phyloP scores from a whole-genome alignment of 2,888 invertebrate genomes.

The Electrophaes corylata region DNA sequence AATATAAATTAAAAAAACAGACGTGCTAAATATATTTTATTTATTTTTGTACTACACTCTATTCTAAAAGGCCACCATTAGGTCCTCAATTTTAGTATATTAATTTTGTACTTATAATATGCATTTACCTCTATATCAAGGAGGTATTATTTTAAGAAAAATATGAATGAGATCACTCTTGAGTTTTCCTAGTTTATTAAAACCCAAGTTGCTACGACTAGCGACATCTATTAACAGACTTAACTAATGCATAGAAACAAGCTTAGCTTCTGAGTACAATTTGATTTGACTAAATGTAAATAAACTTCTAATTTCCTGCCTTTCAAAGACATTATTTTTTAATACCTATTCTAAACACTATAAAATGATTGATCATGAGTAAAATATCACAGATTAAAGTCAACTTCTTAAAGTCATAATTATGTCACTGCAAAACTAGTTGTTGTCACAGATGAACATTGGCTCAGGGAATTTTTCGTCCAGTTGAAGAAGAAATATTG shows the following conservation, averaged over 20 bases:
- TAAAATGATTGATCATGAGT: conserved; percentile 22
- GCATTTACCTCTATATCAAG: conserved; percentile 10
- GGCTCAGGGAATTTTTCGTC: conserved; percentile 85
- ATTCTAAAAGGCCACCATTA: conserved; percentile 21
- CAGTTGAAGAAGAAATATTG: conserved; percentile 83
- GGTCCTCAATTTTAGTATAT: conserved; percentile 5
- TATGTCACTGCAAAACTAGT: conserved; percentile 86
- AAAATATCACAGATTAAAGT: conserved; percentile 57
- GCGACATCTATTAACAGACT: conserved; percentile 26
- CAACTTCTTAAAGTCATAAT: conserved; percentile 79
- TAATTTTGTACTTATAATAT: too few species aligned
- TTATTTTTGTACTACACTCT: conserved; percentile 5
- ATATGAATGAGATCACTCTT: conserved; percentile 9
- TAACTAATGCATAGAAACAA: background rate
- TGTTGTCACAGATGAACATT: conserved; percentile 87
- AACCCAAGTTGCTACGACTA: conserved; percentile 15
- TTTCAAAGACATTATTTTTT: conserved; percentile 17
- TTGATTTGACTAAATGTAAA: conserved; percentile 3
- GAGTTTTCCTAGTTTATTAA: background rate
- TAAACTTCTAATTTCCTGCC: conserved; percentile 7
- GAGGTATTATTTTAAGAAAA: conserved; percentile 5
- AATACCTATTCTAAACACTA: conserved; percentile 18
- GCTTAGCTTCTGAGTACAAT: conserved; percentile 4
- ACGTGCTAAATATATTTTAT: conserved; percentile 6
- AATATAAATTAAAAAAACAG: conserved; percentile 4